Percentiles rank a stretch among this genome's conserved stretches.
Evolutionary conservation across 2,113 vertebrate species (phyloP).

Genomic region (Pelodiscus sinensis): DNA sequence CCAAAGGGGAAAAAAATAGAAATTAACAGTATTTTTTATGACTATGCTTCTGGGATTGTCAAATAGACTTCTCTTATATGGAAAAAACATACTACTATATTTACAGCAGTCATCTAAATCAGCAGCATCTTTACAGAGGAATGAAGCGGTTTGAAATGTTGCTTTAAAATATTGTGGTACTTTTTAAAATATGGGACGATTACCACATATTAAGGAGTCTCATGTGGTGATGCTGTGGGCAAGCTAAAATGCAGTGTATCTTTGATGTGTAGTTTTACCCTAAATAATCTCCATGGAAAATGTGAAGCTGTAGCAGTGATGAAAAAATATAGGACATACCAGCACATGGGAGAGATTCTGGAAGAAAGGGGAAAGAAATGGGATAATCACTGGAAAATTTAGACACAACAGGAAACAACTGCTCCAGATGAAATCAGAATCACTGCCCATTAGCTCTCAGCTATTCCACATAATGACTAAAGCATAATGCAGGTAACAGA

Average conservation of each 20-base stretch:
- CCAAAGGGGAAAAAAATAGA: fast-evolving
- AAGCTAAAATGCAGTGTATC: not conserved
- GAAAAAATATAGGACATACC: constrained; percentile 21
- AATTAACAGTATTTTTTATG: not conserved
- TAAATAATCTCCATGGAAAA: constrained; percentile 39
- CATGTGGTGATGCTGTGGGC: constrained; percentile 11
- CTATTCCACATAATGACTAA: fast-evolving
- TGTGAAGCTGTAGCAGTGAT: constrained; percentile 14
- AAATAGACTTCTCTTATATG: fast-evolving
- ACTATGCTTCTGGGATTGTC: not conserved
- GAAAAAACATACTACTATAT: not conserved
- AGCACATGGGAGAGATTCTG: constrained; percentile 29
- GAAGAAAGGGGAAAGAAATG: not conserved
- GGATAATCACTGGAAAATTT: not conserved
- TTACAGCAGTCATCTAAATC: not conserved
- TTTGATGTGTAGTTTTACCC: constrained; percentile 42
- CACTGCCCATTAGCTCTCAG: not conserved
- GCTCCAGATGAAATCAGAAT: not conserved
- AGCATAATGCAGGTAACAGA: not conserved
- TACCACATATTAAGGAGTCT: not conserved
- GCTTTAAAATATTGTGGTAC: not conserved
- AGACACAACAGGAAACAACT: not conserved
- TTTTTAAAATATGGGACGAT: not conserved
- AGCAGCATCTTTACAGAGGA: not conserved
- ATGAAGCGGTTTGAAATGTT: not conserved